These are phyloP conservation scores for Penaeus chinensis DNA, from an alignment of 1,140 invertebrate genomes.

Conservation along the genomic window DNA sequence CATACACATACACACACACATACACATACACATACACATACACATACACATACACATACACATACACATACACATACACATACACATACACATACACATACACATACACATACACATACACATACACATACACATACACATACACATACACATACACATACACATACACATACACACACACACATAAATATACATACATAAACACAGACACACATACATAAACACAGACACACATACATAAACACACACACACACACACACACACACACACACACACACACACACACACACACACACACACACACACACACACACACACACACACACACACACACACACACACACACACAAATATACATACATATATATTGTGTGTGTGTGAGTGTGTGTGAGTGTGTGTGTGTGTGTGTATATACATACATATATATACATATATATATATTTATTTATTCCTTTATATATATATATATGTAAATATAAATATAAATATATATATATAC, in stretches of 20 bases:
- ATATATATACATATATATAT: too few relatives aligned
- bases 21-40: background rate
- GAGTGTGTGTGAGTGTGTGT: too few relatives aligned
- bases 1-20: background rate
- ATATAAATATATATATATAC: too few relatives aligned
- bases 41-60: constrained; percentile 5
- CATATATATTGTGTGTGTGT: too few relatives aligned
- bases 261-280: background rate
- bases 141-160: background rate
- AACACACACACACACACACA: background rate
- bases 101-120: background rate
- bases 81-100: too few relatives aligned
- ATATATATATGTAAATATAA: too few relatives aligned
- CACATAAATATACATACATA: background rate
- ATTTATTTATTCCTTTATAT: too few relatives aligned
- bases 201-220: background rate
- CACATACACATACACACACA: background rate
- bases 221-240: background rate
- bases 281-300: background rate
- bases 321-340: too few relatives aligned
- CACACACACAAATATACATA: too few relatives aligned
- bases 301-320: too few relatives aligned
- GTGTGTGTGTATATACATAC: too few relatives aligned
- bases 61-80: background rate
- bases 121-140: constrained; percentile 10